These are phyloP conservation scores for Malurus cyaneus DNA, from an alignment of 2,113 vertebrate species.

Conservation along the genomic window DNA sequence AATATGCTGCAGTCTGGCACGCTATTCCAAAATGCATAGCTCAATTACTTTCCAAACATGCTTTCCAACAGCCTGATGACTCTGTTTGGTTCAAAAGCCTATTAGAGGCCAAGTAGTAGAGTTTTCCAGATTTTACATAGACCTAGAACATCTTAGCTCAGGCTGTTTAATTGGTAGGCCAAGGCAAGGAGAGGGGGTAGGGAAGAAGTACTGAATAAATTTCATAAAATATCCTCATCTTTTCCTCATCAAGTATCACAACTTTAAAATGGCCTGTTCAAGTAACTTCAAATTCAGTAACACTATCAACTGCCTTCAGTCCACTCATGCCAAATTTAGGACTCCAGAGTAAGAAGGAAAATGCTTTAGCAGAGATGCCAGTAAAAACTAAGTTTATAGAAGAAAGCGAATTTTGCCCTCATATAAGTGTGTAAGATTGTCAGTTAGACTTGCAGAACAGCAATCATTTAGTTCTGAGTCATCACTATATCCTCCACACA, in stretches of 20 bases:
- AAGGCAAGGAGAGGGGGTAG: rapidly evolving
- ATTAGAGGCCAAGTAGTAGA: neutral
- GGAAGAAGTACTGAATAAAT: neutral
- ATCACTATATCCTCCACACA: neutral
- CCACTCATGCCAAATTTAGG: neutral
- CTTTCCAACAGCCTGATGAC: neutral
- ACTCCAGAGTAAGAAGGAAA: neutral
- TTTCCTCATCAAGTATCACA: neutral
- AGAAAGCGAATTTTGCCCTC: neutral
- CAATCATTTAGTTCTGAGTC: neutral
- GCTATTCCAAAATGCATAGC: neutral
- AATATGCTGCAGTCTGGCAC: neutral
- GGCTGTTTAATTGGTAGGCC: neutral
- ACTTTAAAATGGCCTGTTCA: neutral
- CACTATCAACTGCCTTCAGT: neutral
- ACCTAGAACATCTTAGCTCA: neutral
- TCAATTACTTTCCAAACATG: neutral
- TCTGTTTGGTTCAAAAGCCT: neutral
- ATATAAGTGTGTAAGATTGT: neutral
- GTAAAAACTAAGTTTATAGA: neutral
- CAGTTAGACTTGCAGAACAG: neutral
- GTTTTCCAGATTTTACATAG: neutral
- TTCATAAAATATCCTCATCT: neutral
- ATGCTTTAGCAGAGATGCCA: neutral
- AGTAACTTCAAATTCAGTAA: neutral